Evolutionary conservation across 2,113 vertebrate genomes (phyloP).

Genomic region (Sprattus sprattus): DNA sequence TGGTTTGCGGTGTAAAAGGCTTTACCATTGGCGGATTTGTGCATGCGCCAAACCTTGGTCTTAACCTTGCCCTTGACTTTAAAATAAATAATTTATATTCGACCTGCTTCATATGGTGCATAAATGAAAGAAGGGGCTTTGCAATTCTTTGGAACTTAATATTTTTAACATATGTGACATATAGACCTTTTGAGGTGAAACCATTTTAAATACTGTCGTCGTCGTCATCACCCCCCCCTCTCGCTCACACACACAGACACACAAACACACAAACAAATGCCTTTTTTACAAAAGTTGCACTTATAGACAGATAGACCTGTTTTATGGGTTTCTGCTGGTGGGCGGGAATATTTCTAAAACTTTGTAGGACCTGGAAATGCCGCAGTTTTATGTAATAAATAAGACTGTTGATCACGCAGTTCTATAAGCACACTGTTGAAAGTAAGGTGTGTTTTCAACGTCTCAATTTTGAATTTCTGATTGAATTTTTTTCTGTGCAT

Average conservation of each 20-base stretch:
- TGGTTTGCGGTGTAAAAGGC: background rate
- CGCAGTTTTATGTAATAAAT: background rate
- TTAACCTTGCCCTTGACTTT: slow-evolving; percentile 17
- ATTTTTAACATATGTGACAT: too few relatives aligned
- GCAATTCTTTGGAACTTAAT: too few relatives aligned
- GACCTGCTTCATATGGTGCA: background rate
- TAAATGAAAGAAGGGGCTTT: background rate
- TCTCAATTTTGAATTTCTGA: background rate
- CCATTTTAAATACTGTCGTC: too few relatives aligned
- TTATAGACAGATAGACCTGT: background rate
- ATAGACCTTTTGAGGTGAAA: too few relatives aligned
- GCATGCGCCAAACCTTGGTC: background rate
- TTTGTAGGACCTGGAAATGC: background rate
- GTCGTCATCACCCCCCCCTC: background rate
- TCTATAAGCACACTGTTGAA: background rate
- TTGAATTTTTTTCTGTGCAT: background rate
- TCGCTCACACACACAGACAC: background rate
- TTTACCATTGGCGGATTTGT: background rate
- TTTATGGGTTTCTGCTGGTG: background rate
- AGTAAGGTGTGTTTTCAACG: background rate
- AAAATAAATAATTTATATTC: background rate
- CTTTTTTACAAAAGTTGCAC: background rate
- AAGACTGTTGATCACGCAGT: too few relatives aligned
- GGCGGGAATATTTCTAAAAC: background rate
- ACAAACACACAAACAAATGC: background rate